phyloP scores from a whole-genome alignment of 2,888 invertebrate species.

The Drosophila mercatorum region DNA sequence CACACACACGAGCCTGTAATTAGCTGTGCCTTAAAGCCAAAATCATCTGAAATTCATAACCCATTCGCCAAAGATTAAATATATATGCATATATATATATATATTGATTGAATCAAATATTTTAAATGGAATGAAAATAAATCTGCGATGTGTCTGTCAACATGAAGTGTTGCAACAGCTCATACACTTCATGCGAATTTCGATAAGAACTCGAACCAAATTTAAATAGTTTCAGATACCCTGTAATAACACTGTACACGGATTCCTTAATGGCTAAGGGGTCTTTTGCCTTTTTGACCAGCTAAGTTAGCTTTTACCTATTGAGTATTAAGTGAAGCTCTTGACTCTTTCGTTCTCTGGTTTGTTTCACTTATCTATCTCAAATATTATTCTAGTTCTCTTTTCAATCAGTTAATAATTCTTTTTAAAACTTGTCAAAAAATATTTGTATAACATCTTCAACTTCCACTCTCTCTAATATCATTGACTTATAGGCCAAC shows the following conservation, averaged over 20 bases:
- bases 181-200: background rate
- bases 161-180: background rate
- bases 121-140: constrained; percentile 5
- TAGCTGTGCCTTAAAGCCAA: constrained; percentile 9
- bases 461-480: too few species aligned
- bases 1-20: constrained; percentile 30
- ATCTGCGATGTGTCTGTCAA: constrained; percentile 7
- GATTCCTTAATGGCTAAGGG: too few species aligned
- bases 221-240: background rate
- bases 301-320: background rate
- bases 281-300: background rate
- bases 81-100: background rate
- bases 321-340: background rate
- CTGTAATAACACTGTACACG: background rate
- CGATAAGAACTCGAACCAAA: background rate
- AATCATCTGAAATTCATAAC: background rate
- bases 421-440: too few species aligned
- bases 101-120: constrained; percentile 2
- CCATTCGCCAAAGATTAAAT: constrained; percentile 1
- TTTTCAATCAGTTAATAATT: background rate
- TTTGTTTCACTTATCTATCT: background rate
- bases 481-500: too few species aligned
- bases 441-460: too few species aligned
- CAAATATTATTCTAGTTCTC: background rate
- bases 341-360: background rate